phyloP scores from a whole-genome alignment of 2,797 vertebrate genomes.

The Artibeus jamaicensis region DNA sequence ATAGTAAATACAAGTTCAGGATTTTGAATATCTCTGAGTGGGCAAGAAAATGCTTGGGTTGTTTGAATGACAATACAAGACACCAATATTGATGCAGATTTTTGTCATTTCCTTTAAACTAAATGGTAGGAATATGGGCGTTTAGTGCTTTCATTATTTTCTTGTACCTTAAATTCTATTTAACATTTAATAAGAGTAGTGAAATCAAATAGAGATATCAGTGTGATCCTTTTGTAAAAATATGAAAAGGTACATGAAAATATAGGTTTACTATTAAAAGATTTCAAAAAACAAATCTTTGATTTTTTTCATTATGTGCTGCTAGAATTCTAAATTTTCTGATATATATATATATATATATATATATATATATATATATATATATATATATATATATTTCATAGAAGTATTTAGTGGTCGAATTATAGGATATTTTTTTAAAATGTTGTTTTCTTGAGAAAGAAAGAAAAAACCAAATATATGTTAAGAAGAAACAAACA shows the following conservation, averaged over 20 bases:
- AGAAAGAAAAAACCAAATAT: neutral
- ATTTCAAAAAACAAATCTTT: neutral
- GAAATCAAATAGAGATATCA: neutral
- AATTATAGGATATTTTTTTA: neutral
- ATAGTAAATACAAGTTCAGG: neutral
- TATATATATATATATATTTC: no score
- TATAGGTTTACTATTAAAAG: neutral
- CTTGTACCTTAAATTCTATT: neutral
- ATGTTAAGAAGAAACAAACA: neutral
- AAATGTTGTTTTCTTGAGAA: neutral
- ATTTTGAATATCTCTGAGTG: neutral
- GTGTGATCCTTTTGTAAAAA: neutral
- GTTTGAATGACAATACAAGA: neutral
- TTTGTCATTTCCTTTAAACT: neutral
- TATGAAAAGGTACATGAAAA: neutral
- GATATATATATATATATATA: neutral
- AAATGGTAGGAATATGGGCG: neutral
- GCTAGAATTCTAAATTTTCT: neutral
- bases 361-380: no score
- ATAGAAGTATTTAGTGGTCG: neutral
- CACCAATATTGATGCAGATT: neutral
- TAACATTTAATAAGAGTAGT: neutral
- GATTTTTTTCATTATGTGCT: neutral
- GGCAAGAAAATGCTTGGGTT: neutral
- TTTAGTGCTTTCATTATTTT: neutral